Conservation (phyloP, 2,113 vertebrate genomes). For the Malurus cyaneus region DNA sequence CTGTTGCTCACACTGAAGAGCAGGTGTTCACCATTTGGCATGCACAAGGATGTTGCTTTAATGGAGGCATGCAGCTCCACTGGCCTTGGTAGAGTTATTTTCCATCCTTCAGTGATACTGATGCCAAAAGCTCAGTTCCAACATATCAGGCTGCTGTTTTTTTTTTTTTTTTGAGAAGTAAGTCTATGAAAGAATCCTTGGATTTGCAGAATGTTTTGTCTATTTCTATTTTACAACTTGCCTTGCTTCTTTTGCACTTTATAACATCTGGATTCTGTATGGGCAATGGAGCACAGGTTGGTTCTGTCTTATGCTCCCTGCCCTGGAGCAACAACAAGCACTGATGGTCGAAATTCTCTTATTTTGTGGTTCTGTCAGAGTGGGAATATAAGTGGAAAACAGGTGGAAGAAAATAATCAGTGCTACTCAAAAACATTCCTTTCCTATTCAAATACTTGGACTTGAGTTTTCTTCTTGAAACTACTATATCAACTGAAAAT, state of each 20-base stretch:
- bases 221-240: not conserved
- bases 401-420: not conserved
- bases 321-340: not conserved
- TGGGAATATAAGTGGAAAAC: not conserved
- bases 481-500: not conserved
- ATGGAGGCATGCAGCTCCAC: not conserved
- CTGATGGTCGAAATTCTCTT: not conserved
- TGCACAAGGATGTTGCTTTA: not conserved
- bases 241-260: not conserved
- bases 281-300: fast-evolving
- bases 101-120: not conserved
- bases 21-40: not conserved
- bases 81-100: not conserved
- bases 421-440: not conserved
- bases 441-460: not conserved
- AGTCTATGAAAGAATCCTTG: not conserved
- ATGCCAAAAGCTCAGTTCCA: not conserved
- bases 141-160: not conserved
- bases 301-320: not conserved
- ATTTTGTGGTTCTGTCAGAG: not conserved
- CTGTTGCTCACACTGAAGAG: not conserved
- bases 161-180: not conserved
- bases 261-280: not conserved
- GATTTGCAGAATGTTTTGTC: not conserved
- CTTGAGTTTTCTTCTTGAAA: not conserved